Conservation (phyloP, 2,113 vertebrate species). For the Lamprologus speciosus region DNA sequence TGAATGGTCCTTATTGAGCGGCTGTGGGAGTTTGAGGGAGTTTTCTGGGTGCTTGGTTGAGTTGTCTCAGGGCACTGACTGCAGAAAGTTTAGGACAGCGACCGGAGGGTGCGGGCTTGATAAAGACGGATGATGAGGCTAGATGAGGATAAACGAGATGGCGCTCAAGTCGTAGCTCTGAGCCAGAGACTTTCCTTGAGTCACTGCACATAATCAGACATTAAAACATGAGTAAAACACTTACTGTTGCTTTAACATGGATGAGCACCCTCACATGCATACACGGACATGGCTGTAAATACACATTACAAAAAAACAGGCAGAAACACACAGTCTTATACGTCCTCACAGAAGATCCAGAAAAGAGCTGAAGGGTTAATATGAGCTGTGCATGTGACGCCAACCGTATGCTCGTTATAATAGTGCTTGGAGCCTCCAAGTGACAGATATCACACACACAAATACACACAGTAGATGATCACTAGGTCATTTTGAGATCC, state of each 20-base stretch:
- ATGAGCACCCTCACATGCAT: neutral
- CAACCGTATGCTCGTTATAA: conserved; percentile 69
- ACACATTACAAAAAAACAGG: neutral
- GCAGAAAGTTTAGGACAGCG: conserved; percentile 21
- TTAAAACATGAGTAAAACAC: conserved; percentile 58
- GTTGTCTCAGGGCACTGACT: conserved; percentile 33
- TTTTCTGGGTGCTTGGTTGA: conserved; percentile 31
- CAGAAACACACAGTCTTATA: conserved; percentile 17
- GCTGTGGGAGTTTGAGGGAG: conserved; percentile 27
- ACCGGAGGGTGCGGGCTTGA: conserved; percentile 23
- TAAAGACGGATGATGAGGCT: conserved; percentile 53
- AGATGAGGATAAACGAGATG: conserved; percentile 5
- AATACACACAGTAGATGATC: conserved; percentile 35
- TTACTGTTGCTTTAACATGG: conserved; percentile 1
- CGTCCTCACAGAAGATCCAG: neutral
- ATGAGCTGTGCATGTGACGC: conserved; percentile 55
- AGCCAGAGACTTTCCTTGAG: conserved; percentile 48
- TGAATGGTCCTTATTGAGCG: conserved; percentile 58
- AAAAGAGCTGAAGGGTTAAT: conserved; percentile 57
- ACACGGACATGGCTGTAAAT: neutral
- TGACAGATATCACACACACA: conserved; percentile 58
- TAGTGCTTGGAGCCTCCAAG: conserved; percentile 58
- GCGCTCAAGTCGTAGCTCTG: conserved; percentile 35
- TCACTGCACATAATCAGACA: conserved; percentile 58
- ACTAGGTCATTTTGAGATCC: conserved; percentile 42